Percentiles rank a stretch among this genome's conserved stretches.
These are phyloP conservation scores for Drepanosiphum platanoidis DNA, from an alignment of 2,888 invertebrate species.

Conservation along the genomic window DNA sequence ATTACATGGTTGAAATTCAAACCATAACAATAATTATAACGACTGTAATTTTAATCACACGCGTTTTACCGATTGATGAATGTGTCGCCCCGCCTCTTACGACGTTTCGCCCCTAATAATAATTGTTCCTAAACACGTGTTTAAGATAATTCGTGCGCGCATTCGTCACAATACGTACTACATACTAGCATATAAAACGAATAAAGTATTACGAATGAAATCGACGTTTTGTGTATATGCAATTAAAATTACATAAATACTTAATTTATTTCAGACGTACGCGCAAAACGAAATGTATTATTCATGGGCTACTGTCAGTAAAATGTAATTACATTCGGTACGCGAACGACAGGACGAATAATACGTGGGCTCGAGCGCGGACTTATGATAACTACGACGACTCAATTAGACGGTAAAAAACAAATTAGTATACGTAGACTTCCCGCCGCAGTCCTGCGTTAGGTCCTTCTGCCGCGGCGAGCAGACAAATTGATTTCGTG, in stretches of 20 bases:
- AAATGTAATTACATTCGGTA: background rate
- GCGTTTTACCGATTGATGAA: too few species aligned
- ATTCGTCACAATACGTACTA: too few species aligned
- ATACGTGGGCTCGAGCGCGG: background rate
- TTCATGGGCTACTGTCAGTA: background rate
- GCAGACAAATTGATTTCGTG: conserved; percentile 53
- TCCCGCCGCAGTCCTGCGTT: too few species aligned
- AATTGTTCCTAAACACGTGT: too few species aligned
- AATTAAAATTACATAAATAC: background rate
- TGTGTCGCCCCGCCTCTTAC: too few species aligned
- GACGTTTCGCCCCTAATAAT: too few species aligned
- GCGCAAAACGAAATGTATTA: background rate
- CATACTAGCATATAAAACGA: background rate
- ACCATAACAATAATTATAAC: too few species aligned
- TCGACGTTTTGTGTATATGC: background rate
- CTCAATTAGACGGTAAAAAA: conserved; percentile 33
- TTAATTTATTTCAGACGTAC: background rate
- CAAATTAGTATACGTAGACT: conserved; percentile 44
- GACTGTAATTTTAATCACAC: too few species aligned
- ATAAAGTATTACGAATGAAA: background rate
- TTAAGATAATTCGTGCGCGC: too few species aligned
- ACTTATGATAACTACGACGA: conserved; percentile 3
- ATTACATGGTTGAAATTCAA: too few species aligned
- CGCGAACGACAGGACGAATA: background rate
- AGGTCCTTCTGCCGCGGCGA: background rate